These are phyloP conservation scores for Saguinus imperator DNA, from an alignment of 2,113 vertebrate species.

Conservation along the genomic window DNA sequence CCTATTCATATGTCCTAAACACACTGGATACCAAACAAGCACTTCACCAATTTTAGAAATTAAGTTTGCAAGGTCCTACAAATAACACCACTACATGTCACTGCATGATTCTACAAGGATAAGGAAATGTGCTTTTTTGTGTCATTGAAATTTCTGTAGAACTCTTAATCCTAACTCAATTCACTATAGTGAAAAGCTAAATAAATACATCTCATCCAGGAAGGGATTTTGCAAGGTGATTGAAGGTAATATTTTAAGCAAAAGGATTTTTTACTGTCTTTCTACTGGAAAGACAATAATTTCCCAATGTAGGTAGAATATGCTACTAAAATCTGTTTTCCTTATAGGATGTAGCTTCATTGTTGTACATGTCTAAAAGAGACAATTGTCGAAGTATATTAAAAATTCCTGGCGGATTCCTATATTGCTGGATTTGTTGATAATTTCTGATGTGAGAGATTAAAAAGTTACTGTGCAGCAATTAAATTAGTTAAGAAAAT, in stretches of 20 bases:
- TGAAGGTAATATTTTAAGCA: slow-evolving; percentile 37
- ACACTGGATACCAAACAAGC: neutral
- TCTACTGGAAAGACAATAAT: neutral
- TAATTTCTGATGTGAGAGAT: slow-evolving; percentile 16
- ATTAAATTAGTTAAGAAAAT: neutral
- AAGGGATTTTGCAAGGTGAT: slow-evolving; percentile 22
- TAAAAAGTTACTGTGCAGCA: neutral
- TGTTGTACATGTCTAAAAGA: neutral
- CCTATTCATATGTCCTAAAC: neutral
- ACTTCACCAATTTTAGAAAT: slow-evolving; percentile 51
- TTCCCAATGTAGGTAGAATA: neutral
- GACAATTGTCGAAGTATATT: neutral
- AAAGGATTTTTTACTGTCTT: slow-evolving; percentile 1
- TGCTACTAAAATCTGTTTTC: neutral
- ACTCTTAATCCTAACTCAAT: neutral
- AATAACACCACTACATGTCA: neutral
- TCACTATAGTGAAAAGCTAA: neutral
- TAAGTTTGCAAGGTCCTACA: neutral
- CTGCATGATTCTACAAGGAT: neutral
- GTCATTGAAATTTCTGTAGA: slow-evolving; percentile 27
- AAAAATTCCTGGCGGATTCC: neutral
- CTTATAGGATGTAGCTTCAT: neutral
- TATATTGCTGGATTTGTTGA: neutral
- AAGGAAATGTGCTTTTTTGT: neutral
- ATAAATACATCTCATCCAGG: neutral